phyloP scores from a whole-genome alignment of 2,113 vertebrate genomes.

The Ciconia stormi region DNA sequence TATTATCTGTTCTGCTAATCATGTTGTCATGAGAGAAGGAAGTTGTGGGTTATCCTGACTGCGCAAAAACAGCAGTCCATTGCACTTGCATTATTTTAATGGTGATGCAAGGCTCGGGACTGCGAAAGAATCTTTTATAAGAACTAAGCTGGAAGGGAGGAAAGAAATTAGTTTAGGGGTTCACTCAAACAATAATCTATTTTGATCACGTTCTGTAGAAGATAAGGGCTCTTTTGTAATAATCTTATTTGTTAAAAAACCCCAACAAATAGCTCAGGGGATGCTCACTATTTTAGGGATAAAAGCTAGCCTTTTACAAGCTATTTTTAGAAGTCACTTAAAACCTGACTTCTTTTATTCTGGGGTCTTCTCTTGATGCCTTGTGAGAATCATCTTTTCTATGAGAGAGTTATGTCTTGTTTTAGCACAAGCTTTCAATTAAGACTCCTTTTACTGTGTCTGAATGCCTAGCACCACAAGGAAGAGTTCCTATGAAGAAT shows the following conservation, averaged over 20 bases:
- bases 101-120: neutral
- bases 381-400: neutral
- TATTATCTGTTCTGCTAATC: neutral
- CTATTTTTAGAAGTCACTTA: slow-evolving; percentile 10
- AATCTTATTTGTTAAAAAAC: neutral
- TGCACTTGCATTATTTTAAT: neutral
- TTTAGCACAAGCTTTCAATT: neutral
- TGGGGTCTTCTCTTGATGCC: neutral
- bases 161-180: neutral
- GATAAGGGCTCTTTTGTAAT: neutral
- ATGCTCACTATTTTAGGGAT: neutral
- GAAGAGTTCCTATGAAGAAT: neutral
- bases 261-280: neutral
- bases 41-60: neutral
- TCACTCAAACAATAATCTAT: neutral
- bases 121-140: neutral
- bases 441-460: neutral
- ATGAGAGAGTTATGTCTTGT: neutral
- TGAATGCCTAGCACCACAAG: neutral
- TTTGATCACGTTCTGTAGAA: neutral
- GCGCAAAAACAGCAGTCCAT: neutral
- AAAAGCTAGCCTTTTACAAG: neutral
- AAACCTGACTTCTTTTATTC: slow-evolving; percentile 1
- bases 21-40: neutral
- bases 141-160: neutral